Percentiles rank a stretch among this genome's conserved stretches.
These are phyloP conservation scores for Cavia porcellus DNA, from an alignment of 2,113 vertebrate species.

Conservation along the genomic window DNA sequence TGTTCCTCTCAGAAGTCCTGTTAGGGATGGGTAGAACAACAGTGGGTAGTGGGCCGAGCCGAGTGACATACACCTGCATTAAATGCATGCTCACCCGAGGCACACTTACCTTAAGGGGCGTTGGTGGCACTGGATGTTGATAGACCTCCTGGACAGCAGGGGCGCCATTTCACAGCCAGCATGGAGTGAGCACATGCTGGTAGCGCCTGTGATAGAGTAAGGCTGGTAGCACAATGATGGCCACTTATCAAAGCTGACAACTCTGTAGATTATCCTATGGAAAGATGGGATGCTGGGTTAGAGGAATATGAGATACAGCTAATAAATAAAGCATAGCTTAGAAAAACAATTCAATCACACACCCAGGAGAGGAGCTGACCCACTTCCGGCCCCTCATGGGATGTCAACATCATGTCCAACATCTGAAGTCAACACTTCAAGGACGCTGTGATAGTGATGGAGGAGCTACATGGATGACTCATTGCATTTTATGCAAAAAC, in stretches of 20 bases:
- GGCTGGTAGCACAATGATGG: rapidly evolving
- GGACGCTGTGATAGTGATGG: background rate
- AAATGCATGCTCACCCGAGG: slow-evolving; percentile 79
- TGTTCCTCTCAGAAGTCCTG: slow-evolving; percentile 41
- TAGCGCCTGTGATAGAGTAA: rapidly evolving
- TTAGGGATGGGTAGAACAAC: background rate
- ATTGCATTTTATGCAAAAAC: background rate
- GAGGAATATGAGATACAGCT: rapidly evolving
- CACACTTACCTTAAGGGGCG: slow-evolving; percentile 70
- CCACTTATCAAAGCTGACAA: background rate
- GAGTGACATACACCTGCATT: slow-evolving; percentile 75
- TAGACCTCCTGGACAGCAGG: background rate
- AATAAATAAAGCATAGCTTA: rapidly evolving
- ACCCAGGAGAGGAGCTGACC: slow-evolving; percentile 37
- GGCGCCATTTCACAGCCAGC: background rate
- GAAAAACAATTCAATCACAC: background rate
- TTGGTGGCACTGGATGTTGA: rapidly evolving
- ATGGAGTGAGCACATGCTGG: rapidly evolving
- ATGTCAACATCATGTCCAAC: background rate
- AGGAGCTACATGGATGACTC: background rate
- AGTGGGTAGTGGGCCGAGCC: slow-evolving; percentile 82
- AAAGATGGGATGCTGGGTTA: background rate
- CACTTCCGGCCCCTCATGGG: background rate
- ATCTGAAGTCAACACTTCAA: slow-evolving; percentile 3
- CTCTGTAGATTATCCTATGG: background rate